A percentile compares a stretch with the other conserved stretches of the same genome.
Evolutionary conservation across 2,113 vertebrate species (phyloP).

Genomic region (Delphinapterus leucas): DNA sequence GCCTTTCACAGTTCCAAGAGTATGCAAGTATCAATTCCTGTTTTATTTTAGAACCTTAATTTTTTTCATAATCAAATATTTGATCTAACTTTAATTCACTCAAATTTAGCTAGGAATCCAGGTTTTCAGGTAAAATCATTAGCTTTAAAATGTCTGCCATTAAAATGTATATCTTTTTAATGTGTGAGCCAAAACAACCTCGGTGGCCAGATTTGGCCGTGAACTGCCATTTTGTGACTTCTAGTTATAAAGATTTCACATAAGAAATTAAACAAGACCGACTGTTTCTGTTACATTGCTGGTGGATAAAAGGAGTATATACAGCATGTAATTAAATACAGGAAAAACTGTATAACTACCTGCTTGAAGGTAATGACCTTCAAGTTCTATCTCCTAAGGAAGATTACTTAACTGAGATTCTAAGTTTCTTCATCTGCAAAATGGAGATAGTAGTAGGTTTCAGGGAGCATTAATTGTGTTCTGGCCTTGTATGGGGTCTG

Average conservation of each 20-base stretch:
- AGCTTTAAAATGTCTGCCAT: background rate
- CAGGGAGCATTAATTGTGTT: background rate
- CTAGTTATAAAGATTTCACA: background rate
- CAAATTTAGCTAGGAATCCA: background rate
- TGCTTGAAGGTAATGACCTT: background rate
- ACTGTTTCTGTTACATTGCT: background rate
- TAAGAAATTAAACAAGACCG: background rate
- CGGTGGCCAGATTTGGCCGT: background rate
- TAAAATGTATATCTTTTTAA: background rate
- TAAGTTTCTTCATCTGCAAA: background rate
- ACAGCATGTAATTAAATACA: background rate
- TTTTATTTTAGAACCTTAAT: background rate
- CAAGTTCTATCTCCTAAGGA: background rate
- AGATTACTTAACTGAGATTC: background rate
- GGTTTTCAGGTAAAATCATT: background rate
- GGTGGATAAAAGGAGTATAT: background rate
- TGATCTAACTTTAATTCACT: slow-evolving; percentile 23
- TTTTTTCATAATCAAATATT: background rate
- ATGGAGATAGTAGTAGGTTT: background rate
- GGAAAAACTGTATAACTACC: background rate
- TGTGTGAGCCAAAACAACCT: background rate
- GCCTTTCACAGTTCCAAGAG: background rate
- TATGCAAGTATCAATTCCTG: background rate
- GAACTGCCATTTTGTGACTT: background rate
- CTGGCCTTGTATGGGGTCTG: background rate